Percentiles rank a stretch among this genome's conserved stretches.
phyloP scores from a whole-genome alignment of 2,113 vertebrate genomes.

The Sus scrofa region T2T-Sscrofa CM000825.6:49054001-49054500 shows the following conservation, averaged over 20 bases:
- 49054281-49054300: rapidly evolving
- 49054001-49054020: rapidly evolving
- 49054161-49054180: neutral
- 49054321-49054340: rapidly evolving
- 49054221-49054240: neutral
- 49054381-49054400: neutral
- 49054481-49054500: no score
- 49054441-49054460: no score
- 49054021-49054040: rapidly evolving
- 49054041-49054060: neutral
- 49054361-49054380: no score
- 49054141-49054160: neutral
- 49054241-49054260: neutral
- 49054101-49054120: neutral
- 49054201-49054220: neutral
- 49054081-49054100: neutral
- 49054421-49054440: no score
- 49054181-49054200: no score
- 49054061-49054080: rapidly evolving
- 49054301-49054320: rapidly evolving
- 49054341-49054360: neutral
- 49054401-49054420: neutral
- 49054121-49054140: neutral
- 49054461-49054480: neutral
- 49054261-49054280: neutral